Percentiles rank a stretch among this genome's conserved stretches.
Evolutionary conservation across 2,888 invertebrate species (phyloP).

Genomic region (Nemotelus nigrinus): DNA sequence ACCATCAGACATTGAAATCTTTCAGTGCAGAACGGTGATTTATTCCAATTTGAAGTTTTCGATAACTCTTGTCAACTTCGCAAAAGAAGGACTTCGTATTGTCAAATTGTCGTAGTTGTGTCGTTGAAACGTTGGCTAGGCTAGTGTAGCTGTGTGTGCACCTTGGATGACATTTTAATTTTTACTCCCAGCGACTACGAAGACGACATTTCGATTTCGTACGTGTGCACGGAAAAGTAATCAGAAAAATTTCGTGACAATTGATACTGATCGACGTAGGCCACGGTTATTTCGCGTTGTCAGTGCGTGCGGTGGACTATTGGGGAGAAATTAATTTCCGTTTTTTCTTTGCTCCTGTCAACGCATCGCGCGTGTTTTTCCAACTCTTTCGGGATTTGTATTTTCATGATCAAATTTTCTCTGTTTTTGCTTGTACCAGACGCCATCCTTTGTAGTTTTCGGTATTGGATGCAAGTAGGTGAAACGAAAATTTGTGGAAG

Average conservation of each 20-base stretch:
- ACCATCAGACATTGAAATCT: background rate
- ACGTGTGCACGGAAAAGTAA: background rate
- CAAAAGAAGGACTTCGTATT: slow-evolving; percentile 7
- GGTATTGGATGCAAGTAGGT: background rate
- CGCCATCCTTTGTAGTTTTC: no score
- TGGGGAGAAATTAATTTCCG: background rate
- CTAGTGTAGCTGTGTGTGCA: slow-evolving; percentile 8
- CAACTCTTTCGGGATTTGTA: background rate
- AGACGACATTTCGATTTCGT: background rate
- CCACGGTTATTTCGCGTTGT: background rate
- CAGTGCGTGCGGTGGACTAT: slow-evolving; percentile 23
- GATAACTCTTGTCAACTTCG: background rate
- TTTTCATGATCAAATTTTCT: background rate
- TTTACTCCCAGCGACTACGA: background rate
- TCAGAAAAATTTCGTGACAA: background rate
- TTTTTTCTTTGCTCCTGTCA: background rate
- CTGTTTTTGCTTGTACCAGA: background rate
- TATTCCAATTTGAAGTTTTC: background rate
- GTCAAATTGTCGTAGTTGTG: background rate
- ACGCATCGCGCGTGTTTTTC: slow-evolving; percentile 2
- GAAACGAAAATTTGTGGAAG: background rate
- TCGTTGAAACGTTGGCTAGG: background rate
- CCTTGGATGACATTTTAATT: slow-evolving; percentile 27
- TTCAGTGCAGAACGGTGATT: background rate
- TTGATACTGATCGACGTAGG: background rate